Base-by-base conservation (phyloP, 92 coral and sea anemone genomes). In the Epizoanthus scotinus region DNA sequence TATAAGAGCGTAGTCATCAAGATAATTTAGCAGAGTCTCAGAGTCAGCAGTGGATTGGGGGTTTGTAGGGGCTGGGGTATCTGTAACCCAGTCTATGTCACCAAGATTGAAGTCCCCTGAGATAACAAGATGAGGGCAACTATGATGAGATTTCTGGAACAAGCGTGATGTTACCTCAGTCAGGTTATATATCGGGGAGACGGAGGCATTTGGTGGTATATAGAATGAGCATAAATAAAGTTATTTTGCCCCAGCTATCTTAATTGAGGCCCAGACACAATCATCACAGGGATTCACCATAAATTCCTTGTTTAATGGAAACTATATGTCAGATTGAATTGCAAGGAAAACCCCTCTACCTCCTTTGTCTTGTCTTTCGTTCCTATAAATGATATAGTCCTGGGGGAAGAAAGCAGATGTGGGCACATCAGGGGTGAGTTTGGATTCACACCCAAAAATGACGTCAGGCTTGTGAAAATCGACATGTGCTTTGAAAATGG, bases 341-440 rank as follows among this genome's bases (percentile, higher is more conserved):
- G 67, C 67, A 26, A 8, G 38, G 67, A 62, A 60, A 62, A 26
- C 67, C 67, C 67, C 38, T 62, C 67, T 36, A 1, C n/a, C 38
- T 24, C 67, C 67, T 62, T 62, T 62, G 67, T 62, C 67, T 62
- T 62, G 67, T 9, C 20, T 62, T 19, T 62, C 67, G 6, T 62
- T 62, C 67, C 67, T 62, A 62, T 62, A 62, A 62, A 62, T 26
- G 67, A 6, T 62, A 62, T 62, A 62, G 0, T 62, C 67, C 67
- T 62, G 67, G 36, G 67, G 67, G 67, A 62, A 62, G n/a, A 36
- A 62, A 62, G 67, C 67, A 62, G 67, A 62, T 62, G 67, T 62
- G 38, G 67, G 67, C 17, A 62, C 19, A 62, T 10, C 67, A 8
- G 67, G 67, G 36, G 67, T 26, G 38, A 8, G 67, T 62, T 62